Percentiles rank a stretch among this genome's conserved stretches.
These are phyloP conservation scores for Crax fasciolata DNA, from an alignment of 2,797 vertebrate genomes.

Conservation along the genomic window DNA sequence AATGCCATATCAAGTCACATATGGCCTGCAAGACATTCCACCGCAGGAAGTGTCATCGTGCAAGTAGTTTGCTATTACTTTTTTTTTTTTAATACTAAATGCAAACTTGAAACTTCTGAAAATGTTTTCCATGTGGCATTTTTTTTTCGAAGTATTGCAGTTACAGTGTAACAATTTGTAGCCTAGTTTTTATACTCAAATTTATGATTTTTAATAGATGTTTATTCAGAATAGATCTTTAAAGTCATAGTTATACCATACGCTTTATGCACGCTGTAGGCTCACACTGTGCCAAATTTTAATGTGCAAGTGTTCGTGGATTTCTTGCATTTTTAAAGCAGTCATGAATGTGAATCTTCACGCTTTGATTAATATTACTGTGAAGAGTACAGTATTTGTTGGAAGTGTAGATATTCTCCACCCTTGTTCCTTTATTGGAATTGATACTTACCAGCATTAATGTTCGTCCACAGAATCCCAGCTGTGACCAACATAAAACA, in stretches of 20 bases:
- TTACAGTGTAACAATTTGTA: slow-evolving; percentile 79
- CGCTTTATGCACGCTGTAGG: slow-evolving; percentile 29
- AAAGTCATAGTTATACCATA: slow-evolving; percentile 17
- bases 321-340: slow-evolving; percentile 54
- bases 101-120: slow-evolving; percentile 77
- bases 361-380: slow-evolving; percentile 9
- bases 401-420: not conserved
- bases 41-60: slow-evolving; percentile 19
- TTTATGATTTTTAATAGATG: slow-evolving; percentile 71
- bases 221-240: slow-evolving; percentile 73
- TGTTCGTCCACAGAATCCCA: slow-evolving; percentile 24
- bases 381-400: slow-evolving; percentile 24
- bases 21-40: slow-evolving; percentile 54
- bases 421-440: slow-evolving; percentile 27
- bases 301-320: slow-evolving; percentile 33
- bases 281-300: slow-evolving; percentile 79
- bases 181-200: slow-evolving; percentile 79
- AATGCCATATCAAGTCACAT: slow-evolving; percentile 19
- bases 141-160: slow-evolving; percentile 73
- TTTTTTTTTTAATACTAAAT: slow-evolving; percentile 21
- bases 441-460: slow-evolving; percentile 35
- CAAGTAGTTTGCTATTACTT: slow-evolving; percentile 48
- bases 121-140: slow-evolving; percentile 74
- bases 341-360: slow-evolving; percentile 72
- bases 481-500: not conserved